Evolutionary conservation across 2,113 vertebrate genomes (phyloP).

Genomic region (Leiothrix lutea): DNA sequence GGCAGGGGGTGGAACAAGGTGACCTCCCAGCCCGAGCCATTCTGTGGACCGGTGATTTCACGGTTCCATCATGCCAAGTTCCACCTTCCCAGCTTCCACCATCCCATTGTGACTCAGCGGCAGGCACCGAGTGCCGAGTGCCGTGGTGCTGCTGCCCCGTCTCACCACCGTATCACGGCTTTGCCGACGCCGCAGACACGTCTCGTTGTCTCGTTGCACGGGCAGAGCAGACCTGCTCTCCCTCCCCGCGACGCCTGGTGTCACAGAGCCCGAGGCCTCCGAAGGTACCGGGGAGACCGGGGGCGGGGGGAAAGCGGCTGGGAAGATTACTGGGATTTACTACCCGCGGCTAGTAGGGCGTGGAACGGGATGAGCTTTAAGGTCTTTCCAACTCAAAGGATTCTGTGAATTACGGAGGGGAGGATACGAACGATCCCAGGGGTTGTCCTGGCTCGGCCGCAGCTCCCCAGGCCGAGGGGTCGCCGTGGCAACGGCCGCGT

Average conservation of each 20-base stretch:
- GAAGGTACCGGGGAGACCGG: neutral
- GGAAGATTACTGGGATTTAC: neutral
- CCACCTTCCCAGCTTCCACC: neutral
- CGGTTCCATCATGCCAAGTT: rapidly evolving
- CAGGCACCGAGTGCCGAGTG: neutral
- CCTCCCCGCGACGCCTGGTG: neutral
- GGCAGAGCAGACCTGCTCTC: neutral
- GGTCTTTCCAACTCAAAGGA: neutral
- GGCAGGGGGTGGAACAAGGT: neutral
- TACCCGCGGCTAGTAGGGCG: no score
- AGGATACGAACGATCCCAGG: rapidly evolving
- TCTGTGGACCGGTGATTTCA: rapidly evolving
- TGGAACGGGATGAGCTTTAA: neutral
- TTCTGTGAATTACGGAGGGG: neutral
- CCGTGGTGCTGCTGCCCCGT: neutral
- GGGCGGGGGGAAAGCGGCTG: no score
- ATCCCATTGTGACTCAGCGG: neutral
- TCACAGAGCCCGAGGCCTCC: neutral
- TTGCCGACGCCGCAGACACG: neutral
- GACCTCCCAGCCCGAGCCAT: neutral
- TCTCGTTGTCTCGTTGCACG: neutral
- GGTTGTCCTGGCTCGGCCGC: neutral
- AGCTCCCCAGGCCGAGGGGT: neutral
- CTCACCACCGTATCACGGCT: neutral
- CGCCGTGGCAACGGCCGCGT: neutral